A percentile compares a stretch with the other conserved stretches of the same genome.
phyloP scores from a whole-genome alignment of 2,797 vertebrate species.

The Hydrocynus forskahlii region DNA sequence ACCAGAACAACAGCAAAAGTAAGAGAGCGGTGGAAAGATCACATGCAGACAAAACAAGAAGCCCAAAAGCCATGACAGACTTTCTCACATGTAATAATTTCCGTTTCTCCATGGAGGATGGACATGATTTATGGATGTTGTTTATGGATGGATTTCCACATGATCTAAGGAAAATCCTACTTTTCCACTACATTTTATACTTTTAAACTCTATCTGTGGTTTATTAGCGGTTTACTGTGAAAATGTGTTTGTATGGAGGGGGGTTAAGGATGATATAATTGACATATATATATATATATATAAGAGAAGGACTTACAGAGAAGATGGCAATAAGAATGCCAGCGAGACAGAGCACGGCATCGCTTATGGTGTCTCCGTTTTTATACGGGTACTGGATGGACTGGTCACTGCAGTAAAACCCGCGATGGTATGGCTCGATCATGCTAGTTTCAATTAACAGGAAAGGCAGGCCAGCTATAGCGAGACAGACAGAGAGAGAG shows the following conservation, averaged over 20 bases:
- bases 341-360: constrained; percentile 91
- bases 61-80: constrained; percentile 36
- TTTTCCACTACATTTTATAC: background rate
- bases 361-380: constrained; percentile 94
- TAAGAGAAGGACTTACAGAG: constrained; percentile 83
- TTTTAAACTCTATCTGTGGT: constrained; percentile 14
- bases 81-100: constrained; percentile 27
- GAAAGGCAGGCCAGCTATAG: constrained; percentile 94
- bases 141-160: constrained; percentile 39
- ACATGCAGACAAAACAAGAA: constrained; percentile 31
- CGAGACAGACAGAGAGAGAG: constrained; percentile 46
- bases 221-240: constrained; percentile 29
- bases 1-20: constrained; percentile 14
- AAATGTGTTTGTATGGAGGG: constrained; percentile 28
- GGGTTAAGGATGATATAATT: constrained; percentile 46
- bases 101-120: constrained; percentile 33
- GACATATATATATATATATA: constrained; percentile 43
- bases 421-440: constrained; percentile 92
- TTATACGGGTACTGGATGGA: constrained; percentile 96
- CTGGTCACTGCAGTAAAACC: constrained; percentile 97
- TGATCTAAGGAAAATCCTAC: background rate
- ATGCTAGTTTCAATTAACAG: constrained; percentile 98
- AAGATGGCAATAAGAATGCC: constrained; percentile 96
- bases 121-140: constrained; percentile 5
- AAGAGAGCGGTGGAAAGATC: background rate